phyloP scores from a whole-genome alignment of 2,888 invertebrate genomes.

The Glyphotaelius pellucidus region DNA sequence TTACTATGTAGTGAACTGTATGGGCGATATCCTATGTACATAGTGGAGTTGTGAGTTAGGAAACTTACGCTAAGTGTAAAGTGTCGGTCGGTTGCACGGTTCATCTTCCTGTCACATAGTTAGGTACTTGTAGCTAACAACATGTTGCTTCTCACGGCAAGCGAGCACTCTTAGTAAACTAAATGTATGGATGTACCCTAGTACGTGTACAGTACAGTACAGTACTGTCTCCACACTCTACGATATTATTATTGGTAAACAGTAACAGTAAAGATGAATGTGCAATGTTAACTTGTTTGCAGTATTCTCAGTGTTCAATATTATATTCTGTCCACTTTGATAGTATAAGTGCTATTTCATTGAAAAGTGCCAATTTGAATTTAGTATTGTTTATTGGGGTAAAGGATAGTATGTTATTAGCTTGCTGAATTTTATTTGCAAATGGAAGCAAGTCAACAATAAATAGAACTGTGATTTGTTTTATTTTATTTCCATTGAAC shows the following conservation, averaged over 20 bases:
- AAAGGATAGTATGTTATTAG: conserved; percentile 33
- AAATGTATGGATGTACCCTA: conserved; percentile 43
- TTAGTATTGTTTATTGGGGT: conserved; percentile 57
- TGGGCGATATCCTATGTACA: conserved; percentile 55
- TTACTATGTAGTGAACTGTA: conserved; percentile 60
- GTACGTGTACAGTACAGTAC: too few species aligned
- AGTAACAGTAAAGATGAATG: conserved; percentile 42
- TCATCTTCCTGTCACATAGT: conserved; percentile 72
- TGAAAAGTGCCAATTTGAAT: conserved; percentile 65
- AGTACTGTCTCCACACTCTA: neutral
- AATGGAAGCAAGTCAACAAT: conserved; percentile 62
- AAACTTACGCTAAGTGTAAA: conserved; percentile 52
- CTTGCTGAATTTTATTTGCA: conserved; percentile 53
- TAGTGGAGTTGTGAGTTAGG: conserved; percentile 52
- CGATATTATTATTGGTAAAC: conserved; percentile 32
- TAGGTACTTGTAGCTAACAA: conserved; percentile 29
- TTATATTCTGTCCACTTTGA: conserved; percentile 60
- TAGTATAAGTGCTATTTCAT: conserved; percentile 62
- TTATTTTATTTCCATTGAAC: conserved; percentile 59
- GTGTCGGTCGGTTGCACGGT: conserved; percentile 71
- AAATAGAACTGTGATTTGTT: conserved; percentile 61
- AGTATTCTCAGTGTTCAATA: conserved; percentile 60
- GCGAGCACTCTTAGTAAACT: neutral
- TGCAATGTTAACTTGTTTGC: conserved; percentile 53
- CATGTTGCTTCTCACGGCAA: neutral